phyloP scores from a whole-genome alignment of 1,140 invertebrate species.

The Mylabris phalerata region DNA sequence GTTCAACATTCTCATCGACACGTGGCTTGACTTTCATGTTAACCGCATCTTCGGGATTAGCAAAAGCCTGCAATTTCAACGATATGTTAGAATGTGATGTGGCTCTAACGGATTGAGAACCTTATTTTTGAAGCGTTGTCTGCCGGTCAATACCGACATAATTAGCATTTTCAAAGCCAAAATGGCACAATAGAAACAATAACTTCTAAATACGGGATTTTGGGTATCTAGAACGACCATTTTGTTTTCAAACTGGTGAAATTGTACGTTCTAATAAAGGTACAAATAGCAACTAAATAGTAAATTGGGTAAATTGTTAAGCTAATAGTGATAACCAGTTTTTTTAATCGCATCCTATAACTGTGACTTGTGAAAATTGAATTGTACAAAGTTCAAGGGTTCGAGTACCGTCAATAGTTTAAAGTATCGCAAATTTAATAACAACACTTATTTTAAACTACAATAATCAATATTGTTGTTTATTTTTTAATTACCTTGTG shows the following conservation, averaged over 20 bases:
- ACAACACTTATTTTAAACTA: too few relatives aligned
- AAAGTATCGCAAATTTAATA: too few relatives aligned
- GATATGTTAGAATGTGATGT: conserved; percentile 1
- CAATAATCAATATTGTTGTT: too few relatives aligned
- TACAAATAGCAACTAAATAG: too few relatives aligned
- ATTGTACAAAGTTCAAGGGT: too few relatives aligned
- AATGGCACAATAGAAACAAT: conserved; percentile 2
- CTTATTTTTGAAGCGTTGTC: conserved; percentile 50
- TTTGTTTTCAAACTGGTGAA: too few relatives aligned
- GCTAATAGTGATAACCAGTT: too few relatives aligned
- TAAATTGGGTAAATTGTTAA: too few relatives aligned
- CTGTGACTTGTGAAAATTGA: too few relatives aligned
- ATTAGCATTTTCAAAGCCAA: conserved; percentile 49
- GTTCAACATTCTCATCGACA: conserved; percentile 42
- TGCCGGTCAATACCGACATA: conserved; percentile 50
- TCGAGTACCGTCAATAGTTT: too few relatives aligned
- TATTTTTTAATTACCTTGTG: conserved; percentile 36
- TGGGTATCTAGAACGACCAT: background rate
- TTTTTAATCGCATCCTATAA: too few relatives aligned
- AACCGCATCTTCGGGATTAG: conserved; percentile 43
- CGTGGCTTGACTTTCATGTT: conserved; percentile 32
- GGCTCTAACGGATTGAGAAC: conserved; percentile 40
- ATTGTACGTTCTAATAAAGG: too few relatives aligned
- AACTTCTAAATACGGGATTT: conserved; percentile 5
- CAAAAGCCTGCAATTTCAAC: conserved; percentile 39